These are phyloP conservation scores for Diplodus sargus DNA, from an alignment of 2,797 vertebrate genomes.

Conservation along the genomic window DNA sequence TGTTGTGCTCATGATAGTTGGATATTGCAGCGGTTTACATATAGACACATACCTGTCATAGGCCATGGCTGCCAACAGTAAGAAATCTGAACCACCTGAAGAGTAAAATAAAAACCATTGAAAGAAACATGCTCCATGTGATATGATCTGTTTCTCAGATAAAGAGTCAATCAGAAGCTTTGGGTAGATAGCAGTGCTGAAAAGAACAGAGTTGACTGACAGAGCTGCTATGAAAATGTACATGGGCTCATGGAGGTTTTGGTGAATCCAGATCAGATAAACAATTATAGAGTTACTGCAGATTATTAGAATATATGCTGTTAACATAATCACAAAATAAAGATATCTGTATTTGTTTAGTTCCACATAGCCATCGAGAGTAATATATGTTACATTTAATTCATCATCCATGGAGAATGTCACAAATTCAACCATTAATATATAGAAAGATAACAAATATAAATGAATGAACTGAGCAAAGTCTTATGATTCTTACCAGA, in stretches of 20 bases:
- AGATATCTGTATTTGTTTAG: constrained; percentile 50
- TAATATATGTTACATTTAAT: constrained; percentile 49
- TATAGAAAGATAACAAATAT: too few relatives aligned
- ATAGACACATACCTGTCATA: constrained; percentile 68
- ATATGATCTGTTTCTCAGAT: constrained; percentile 49
- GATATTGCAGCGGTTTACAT: constrained; percentile 64
- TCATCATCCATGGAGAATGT: constrained; percentile 23
- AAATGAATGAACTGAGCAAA: too few relatives aligned
- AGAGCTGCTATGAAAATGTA: constrained; percentile 71
- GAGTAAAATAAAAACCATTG: constrained; percentile 45
- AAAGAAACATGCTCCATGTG: constrained; percentile 29
- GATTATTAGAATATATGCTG: constrained; percentile 52
- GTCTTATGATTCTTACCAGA: too few relatives aligned
- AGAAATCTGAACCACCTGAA: constrained; percentile 36
- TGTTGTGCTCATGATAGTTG: constrained; percentile 39
- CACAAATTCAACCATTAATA: not conserved
- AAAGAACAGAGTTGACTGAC: constrained; percentile 54
- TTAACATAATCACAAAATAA: constrained; percentile 53
- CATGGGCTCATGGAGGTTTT: constrained; percentile 68
- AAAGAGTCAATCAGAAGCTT: constrained; percentile 54
- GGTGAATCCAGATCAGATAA: constrained; percentile 49
- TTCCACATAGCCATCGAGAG: constrained; percentile 52
- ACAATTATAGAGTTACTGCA: constrained; percentile 53
- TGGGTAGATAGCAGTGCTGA: constrained; percentile 53
- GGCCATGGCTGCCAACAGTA: constrained; percentile 59